Evolutionary conservation across 2,888 invertebrate species (phyloP).

Genomic region (Andrena dorsata): DNA sequence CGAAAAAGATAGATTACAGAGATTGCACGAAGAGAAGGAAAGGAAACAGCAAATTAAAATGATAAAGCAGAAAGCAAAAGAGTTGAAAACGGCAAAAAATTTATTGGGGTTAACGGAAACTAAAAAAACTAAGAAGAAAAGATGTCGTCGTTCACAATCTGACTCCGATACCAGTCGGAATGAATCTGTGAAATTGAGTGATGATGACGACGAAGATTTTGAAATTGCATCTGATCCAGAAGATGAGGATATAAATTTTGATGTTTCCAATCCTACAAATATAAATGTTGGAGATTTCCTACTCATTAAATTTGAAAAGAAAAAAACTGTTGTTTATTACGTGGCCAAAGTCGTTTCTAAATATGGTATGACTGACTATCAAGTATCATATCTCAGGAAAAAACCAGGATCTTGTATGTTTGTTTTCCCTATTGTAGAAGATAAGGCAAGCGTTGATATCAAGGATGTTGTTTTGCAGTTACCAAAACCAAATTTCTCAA

Average conservation of each 20-base stretch:
- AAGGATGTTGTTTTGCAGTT: conserved; percentile 11
- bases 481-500: conserved; percentile 24
- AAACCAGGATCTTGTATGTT: conserved; percentile 7
- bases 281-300: conserved; percentile 17
- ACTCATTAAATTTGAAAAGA: conserved; percentile 22
- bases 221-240: conserved; percentile 7
- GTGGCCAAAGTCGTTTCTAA: conserved; percentile 3
- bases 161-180: conserved; percentile 18
- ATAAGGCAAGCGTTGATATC: conserved; percentile 13
- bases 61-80: conserved; percentile 8
- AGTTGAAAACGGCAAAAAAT: conserved; percentile 21
- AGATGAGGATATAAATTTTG: neutral
- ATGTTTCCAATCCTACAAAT: conserved; percentile 7
- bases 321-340: conserved; percentile 3
- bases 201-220: conserved; percentile 18
- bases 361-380: neutral
- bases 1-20: too few species aligned
- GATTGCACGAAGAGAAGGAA: conserved; percentile 25
- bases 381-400: neutral
- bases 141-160: conserved; percentile 6
- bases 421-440: conserved; percentile 7
- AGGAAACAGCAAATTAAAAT: conserved; percentile 6
- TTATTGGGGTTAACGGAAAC: conserved; percentile 17
- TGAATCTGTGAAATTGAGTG: conserved; percentile 1
- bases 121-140: conserved; percentile 20